phyloP scores from a whole-genome alignment of 2,113 vertebrate species.

The Centropristis striata region DNA sequence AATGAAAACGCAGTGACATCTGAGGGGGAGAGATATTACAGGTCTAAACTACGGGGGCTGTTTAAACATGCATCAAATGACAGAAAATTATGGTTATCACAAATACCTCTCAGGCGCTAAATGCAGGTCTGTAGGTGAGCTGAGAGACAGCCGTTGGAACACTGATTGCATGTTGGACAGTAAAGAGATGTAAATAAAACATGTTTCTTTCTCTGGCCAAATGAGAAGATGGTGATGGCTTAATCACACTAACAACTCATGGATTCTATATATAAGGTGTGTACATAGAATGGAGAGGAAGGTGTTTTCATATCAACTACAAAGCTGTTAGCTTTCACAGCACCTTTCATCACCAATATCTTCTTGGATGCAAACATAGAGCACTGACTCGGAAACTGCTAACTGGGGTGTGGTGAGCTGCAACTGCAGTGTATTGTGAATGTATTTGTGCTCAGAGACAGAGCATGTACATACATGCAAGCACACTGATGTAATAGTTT shows the following conservation, averaged over 20 bases:
- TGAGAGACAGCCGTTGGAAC: constrained; percentile 40
- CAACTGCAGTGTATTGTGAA: constrained; percentile 45
- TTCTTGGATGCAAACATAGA: neutral
- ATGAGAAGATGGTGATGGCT: neutral
- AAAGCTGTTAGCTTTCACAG: constrained; percentile 56
- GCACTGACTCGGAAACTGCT: constrained; percentile 30
- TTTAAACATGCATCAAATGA: constrained; percentile 70
- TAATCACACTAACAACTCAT: neutral
- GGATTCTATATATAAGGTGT: constrained; percentile 55
- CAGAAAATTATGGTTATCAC: constrained; percentile 80
- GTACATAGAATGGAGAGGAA: constrained; percentile 8
- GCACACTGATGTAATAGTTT: constrained; percentile 15
- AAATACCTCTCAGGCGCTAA: constrained; percentile 71
- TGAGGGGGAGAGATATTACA: constrained; percentile 65
- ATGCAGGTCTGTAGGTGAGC: constrained; percentile 56
- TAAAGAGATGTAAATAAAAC: neutral
- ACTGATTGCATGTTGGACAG: constrained; percentile 4
- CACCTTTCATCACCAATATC: constrained; percentile 39
- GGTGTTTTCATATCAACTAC: constrained; percentile 28
- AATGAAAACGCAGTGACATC: constrained; percentile 82
- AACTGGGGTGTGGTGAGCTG: constrained; percentile 58
- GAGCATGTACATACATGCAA: constrained; percentile 54
- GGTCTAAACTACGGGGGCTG: constrained; percentile 68
- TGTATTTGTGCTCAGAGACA: constrained; percentile 29
- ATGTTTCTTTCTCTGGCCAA: neutral